A percentile compares a stretch with the other conserved stretches of the same genome.
Evolutionary conservation across 2,113 vertebrate species (phyloP).

Genomic region (Panthera leo): DNA sequence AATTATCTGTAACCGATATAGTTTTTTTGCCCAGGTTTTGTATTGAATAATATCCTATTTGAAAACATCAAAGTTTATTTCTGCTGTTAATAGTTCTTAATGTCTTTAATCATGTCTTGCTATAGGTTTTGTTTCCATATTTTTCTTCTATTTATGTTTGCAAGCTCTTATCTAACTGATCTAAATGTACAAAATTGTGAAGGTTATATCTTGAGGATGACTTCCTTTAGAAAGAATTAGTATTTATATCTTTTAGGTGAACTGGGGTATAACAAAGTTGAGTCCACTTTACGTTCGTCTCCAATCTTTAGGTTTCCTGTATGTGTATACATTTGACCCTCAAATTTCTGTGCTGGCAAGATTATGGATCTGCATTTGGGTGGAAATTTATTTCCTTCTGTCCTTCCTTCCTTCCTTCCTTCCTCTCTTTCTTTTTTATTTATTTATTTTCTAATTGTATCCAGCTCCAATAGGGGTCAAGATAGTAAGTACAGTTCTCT

Average conservation of each 20-base stretch:
- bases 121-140: background rate
- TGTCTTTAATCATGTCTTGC: background rate
- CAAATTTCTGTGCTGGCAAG: background rate
- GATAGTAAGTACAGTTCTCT: background rate
- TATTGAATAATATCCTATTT: background rate
- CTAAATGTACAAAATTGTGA: background rate
- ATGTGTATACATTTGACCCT: background rate
- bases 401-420: rapidly evolving
- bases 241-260: background rate
- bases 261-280: background rate
- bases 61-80: background rate
- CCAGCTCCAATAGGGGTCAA: background rate
- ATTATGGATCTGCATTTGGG: background rate
- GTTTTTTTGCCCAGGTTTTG: background rate
- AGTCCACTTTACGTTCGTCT: background rate
- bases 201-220: background rate
- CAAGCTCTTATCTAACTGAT: background rate
- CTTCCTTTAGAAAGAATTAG: background rate
- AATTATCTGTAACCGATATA: background rate
- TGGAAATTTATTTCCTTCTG: background rate
- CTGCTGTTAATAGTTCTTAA: background rate
- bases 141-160: background rate
- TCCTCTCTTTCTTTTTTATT: rapidly evolving
- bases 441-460: background rate
- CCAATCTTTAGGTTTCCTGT: background rate